These are phyloP conservation scores for Nymphalis c-album DNA, from an alignment of 2,888 invertebrate species.

Conservation along the genomic window DNA sequence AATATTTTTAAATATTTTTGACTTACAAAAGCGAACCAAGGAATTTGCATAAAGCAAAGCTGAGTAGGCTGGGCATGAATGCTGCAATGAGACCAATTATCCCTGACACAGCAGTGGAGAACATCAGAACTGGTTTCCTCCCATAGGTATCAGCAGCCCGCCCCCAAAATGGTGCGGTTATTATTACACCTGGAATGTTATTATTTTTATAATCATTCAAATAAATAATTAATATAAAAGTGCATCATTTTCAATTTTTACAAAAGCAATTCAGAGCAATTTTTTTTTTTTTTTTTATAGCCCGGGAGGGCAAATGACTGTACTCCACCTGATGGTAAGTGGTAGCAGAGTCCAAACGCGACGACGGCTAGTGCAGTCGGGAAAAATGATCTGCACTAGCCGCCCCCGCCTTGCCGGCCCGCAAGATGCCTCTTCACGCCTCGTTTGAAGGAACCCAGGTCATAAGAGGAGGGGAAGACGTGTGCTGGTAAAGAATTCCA, in stretches of 20 bases:
- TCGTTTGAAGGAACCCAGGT: too few species aligned
- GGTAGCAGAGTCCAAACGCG: too few species aligned
- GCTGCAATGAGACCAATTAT: slow-evolving; percentile 56
- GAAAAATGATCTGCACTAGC: too few species aligned
- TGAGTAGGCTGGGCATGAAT: slow-evolving; percentile 61
- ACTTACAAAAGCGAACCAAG: slow-evolving; percentile 71
- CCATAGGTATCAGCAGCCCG: slow-evolving; percentile 64
- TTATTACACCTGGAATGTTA: slow-evolving; percentile 58
- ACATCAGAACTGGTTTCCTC: slow-evolving; percentile 62
- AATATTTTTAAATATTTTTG: background rate
- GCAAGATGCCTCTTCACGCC: too few species aligned
- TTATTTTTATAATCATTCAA: background rate
- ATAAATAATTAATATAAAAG: too few species aligned
- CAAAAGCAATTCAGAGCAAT: background rate
- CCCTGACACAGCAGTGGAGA: slow-evolving; percentile 56
- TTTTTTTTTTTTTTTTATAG: too few species aligned
- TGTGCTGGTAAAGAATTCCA: too few species aligned
- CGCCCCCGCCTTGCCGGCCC: too few species aligned
- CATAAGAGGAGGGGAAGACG: too few species aligned
- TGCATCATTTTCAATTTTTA: background rate
- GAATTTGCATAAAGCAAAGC: slow-evolving; percentile 63
- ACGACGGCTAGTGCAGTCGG: too few species aligned
- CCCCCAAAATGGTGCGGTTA: slow-evolving; percentile 73
- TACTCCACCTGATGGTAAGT: too few species aligned
- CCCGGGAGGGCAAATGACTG: too few species aligned